phyloP scores from a whole-genome alignment of 2,797 vertebrate species.

The Nyctalus aviator region DNA sequence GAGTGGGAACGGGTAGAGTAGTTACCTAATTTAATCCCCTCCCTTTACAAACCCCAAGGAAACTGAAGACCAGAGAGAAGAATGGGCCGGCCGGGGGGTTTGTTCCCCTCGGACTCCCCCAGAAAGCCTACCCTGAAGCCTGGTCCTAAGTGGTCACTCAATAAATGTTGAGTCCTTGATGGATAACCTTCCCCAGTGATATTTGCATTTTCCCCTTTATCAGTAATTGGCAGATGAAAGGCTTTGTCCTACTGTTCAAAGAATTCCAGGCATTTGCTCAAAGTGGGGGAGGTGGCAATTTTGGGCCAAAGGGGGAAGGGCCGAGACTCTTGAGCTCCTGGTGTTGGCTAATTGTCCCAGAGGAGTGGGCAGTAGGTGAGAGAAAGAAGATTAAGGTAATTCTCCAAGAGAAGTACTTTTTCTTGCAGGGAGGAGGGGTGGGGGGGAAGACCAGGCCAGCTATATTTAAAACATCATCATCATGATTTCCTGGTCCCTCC shows the following conservation, averaged over 20 bases:
- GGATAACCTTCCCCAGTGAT: conserved; percentile 75
- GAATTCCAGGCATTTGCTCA: conserved; percentile 82
- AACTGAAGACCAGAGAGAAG: conserved; percentile 47
- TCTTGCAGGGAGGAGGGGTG: not conserved
- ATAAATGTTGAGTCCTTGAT: conserved; percentile 78
- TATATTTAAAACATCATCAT: conserved; percentile 48
- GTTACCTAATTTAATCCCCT: conserved; percentile 68
- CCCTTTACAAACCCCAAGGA: conserved; percentile 59
- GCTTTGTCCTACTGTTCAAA: conserved; percentile 81
- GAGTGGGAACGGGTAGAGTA: conserved; percentile 5
- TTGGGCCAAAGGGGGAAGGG: conserved; percentile 55
- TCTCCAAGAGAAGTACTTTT: conserved; percentile 10
- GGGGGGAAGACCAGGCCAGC: not conserved
- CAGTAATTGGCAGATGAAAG: conserved; percentile 85
- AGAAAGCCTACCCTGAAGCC: conserved; percentile 49
- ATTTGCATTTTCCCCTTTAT: conserved; percentile 85
- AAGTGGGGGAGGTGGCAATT: conserved; percentile 77
- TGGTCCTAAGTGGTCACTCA: conserved; percentile 72
- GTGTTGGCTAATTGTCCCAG: conserved; percentile 40
- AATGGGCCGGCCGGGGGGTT: conserved; percentile 19
- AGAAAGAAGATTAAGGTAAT: conserved; percentile 4
- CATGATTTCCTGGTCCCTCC: conserved; percentile 49
- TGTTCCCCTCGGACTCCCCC: conserved; percentile 61
- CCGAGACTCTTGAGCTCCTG: conserved; percentile 63
- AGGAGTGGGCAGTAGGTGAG: conserved; percentile 38